Evolutionary conservation across 2,113 vertebrate genomes (phyloP).

Genomic region (Rostratula benghalensis): DNA sequence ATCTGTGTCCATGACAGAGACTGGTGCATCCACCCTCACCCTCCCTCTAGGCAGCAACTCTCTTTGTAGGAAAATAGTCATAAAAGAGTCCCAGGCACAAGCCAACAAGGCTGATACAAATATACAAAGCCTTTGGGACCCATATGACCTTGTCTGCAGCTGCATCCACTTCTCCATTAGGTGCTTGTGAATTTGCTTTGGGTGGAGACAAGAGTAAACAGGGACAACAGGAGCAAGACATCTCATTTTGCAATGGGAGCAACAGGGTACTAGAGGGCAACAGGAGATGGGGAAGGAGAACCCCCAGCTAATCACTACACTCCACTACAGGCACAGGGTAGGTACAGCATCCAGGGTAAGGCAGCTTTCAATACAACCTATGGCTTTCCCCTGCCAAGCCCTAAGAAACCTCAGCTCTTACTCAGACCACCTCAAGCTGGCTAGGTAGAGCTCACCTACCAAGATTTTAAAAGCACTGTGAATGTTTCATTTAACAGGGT

Average conservation of each 20-base stretch:
- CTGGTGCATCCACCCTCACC: neutral
- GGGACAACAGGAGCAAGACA: neutral
- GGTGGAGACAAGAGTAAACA: neutral
- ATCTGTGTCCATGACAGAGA: neutral
- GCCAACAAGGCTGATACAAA: neutral
- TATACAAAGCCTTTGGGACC: neutral
- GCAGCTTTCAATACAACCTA: neutral
- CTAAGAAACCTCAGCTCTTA: neutral
- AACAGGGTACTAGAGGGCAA: neutral
- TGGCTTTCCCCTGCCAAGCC: neutral
- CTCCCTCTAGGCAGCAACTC: neutral
- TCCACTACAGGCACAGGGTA: accelerated
- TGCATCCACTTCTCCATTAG: neutral
- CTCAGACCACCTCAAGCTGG: neutral
- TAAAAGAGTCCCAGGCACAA: neutral
- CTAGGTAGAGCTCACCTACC: neutral
- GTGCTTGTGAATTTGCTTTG: neutral
- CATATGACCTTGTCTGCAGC: accelerated
- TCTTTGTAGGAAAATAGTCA: neutral
- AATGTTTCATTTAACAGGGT: neutral
- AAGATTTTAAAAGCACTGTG: neutral
- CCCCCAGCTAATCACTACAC: accelerated
- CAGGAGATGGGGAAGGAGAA: neutral
- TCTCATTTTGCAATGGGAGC: neutral
- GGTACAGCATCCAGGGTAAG: neutral